Conservation (phyloP, 1,140 invertebrate species). For the Nilaparvata lugens region DNA sequence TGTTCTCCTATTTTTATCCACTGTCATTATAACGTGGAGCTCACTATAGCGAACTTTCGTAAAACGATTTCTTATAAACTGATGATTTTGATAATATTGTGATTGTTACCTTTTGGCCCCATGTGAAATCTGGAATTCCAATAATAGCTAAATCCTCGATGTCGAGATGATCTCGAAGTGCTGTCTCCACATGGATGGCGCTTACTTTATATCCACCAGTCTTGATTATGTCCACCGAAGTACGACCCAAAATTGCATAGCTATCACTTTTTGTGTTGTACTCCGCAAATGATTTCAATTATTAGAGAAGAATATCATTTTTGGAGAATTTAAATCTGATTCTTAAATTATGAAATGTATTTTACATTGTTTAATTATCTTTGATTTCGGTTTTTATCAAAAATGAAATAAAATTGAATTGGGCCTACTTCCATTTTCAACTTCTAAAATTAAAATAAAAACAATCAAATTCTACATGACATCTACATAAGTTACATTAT, state of each 20-base stretch:
- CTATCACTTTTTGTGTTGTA: slow-evolving; percentile 45
- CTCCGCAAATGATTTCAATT: slow-evolving; percentile 42
- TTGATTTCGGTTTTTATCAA: too few species aligned
- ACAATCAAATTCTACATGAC: too few species aligned
- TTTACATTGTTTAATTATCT: too few species aligned
- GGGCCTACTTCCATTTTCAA: too few species aligned
- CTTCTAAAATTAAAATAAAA: too few species aligned
- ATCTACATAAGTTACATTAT: too few species aligned
- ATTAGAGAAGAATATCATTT: too few species aligned
- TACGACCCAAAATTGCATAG: slow-evolving; percentile 75
- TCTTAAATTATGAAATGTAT: too few species aligned
- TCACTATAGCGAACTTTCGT: too few species aligned
- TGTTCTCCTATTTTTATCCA: too few species aligned
- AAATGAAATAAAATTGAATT: too few species aligned
- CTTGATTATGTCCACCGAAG: slow-evolving; percentile 83
- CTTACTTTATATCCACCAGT: slow-evolving; percentile 80
- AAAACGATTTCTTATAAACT: background rate
- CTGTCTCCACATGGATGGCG: slow-evolving; percentile 75
- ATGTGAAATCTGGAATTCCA: slow-evolving; percentile 64
- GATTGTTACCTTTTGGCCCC: slow-evolving; percentile 60
- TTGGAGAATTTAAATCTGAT: background rate
- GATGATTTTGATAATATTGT: background rate
- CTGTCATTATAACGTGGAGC: too few species aligned
- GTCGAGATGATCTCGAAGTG: slow-evolving; percentile 61
- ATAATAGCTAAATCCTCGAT: slow-evolving; percentile 71